Conservation (phyloP, 1,140 invertebrate genomes). For the Dryas iulia region DNA sequence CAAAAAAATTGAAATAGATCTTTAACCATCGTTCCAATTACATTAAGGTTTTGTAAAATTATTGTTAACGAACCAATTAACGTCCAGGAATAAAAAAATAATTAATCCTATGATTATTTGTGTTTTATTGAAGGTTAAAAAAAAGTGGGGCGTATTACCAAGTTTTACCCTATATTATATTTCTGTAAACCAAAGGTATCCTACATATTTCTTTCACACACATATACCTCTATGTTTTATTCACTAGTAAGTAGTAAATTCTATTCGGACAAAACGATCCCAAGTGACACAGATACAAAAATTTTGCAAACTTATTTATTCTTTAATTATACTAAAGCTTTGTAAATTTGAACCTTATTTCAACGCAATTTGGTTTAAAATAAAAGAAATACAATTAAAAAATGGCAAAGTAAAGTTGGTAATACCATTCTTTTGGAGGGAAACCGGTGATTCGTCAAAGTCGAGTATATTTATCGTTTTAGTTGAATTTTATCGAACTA, state of each 20-base stretch:
- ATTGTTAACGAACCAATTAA: no score
- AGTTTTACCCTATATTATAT: no score
- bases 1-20: no score
- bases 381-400: neutral
- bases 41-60: no score
- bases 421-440: constrained; percentile 65
- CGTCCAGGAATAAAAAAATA: no score
- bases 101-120: no score
- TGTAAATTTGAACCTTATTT: constrained; percentile 25
- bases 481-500: constrained; percentile 80
- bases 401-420: constrained; percentile 41
- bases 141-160: no score
- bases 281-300: constrained; percentile 76
- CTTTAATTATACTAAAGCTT: neutral
- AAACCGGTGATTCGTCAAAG: constrained; percentile 77
- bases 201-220: constrained; percentile 34
- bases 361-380: neutral
- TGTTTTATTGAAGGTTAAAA: no score
- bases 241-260: constrained; percentile 70
- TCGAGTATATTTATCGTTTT: constrained; percentile 78
- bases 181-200: neutral
- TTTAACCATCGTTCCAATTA: no score
- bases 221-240: constrained; percentile 75
- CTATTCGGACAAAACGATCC: constrained; percentile 75
- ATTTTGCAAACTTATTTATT: constrained; percentile 46